Base-by-base conservation (phyloP, 2,113 vertebrate genomes). In the Trichechus manatus region DNA sequence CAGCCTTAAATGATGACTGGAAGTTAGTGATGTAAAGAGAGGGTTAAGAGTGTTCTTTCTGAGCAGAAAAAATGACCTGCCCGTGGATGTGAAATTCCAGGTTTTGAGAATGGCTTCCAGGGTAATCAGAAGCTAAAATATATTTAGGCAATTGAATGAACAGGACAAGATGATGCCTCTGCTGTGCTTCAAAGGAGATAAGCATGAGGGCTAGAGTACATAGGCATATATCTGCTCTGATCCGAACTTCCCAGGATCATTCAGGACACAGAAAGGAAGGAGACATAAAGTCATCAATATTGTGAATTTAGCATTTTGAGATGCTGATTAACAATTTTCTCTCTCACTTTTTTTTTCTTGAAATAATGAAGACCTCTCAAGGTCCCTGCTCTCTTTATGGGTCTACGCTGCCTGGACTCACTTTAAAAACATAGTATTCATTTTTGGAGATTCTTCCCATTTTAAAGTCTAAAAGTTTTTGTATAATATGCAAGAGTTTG, bases 361-460 rank as follows among this genome's bases (percentile, higher is more conserved):
- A 92, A 94, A 96, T 63, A 92, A 77, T 78, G 94, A 89, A n/a
- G 79, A 70, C 36, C n/a, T 95, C 25, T 86, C 63, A 72, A 61
- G 27, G 1, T 56, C 47, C 36, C 19, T 86, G 42, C 7, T 63
- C 1, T 91, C 74, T 64, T 64, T 70, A 5, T 84, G 14, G 29
- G 9, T 66, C 23, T 94, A 8, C n/a, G 31, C 39, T 88, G 11
- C n/a, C 23, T 44, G 31, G 25, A 72, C 47, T 61, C 25, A 92
- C 27, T 87, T 82, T 74, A 29, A 59, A 94, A 97, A 53, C 9
- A 50, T 68, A 59, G 80, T 78, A 66, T n/a, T 79, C 15, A 33
- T 83, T 39, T 91, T 91, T 79, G 59, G 27, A 91, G n/a, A 42
- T 44, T 94, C 82, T 89, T 97, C 83, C 33, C 61, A 92, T 86